Evolutionary conservation across 2,888 invertebrate genomes (phyloP).

Genomic region (Leucania comma): DNA sequence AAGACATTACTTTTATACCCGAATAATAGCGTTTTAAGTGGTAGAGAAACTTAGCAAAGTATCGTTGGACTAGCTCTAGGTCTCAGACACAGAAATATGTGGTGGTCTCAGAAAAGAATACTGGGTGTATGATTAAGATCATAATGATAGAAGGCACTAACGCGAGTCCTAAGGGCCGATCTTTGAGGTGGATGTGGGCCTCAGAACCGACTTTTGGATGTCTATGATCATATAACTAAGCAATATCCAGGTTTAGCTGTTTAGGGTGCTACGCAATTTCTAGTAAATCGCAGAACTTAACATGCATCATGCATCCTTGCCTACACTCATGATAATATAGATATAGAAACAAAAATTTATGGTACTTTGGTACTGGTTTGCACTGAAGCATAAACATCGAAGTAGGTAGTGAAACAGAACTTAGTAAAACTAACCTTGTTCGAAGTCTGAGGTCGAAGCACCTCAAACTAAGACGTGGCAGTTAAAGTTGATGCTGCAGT

Average conservation of each 20-base stretch:
- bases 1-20: neutral
- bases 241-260: neutral
- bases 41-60: neutral
- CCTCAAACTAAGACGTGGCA: constrained; percentile 11
- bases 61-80: neutral
- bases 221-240: neutral
- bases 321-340: neutral
- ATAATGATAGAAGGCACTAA: neutral
- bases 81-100: too few relatives aligned
- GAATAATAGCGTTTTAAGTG: neutral
- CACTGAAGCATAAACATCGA: neutral
- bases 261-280: neutral
- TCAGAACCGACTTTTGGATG: neutral
- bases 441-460: constrained; percentile 1
- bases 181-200: too few relatives aligned
- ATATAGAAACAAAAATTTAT: neutral
- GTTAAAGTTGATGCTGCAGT: constrained; percentile 7
- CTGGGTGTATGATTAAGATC: neutral
- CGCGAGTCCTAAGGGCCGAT: too few relatives aligned
- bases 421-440: constrained; percentile 6
- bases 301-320: neutral
- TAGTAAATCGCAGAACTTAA: neutral
- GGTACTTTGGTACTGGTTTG: neutral
- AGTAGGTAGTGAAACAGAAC: constrained; percentile 10
- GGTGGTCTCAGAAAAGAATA: neutral